phyloP scores from a whole-genome alignment of 2,888 invertebrate genomes.

The Trichogramma dendrolimi region DNA sequence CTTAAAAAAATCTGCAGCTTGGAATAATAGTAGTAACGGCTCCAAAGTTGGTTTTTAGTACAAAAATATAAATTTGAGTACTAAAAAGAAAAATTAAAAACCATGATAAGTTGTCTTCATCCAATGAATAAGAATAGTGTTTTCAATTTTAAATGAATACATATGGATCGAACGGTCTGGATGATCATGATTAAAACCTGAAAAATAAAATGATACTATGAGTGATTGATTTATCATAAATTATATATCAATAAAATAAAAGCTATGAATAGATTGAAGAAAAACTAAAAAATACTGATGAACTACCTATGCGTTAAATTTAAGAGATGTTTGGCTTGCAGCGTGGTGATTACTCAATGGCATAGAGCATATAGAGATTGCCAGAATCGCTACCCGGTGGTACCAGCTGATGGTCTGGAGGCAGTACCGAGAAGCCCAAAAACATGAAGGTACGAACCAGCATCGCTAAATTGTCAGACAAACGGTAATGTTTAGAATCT shows the following conservation, averaged over 20 bases:
- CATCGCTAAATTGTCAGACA: conserved; percentile 57
- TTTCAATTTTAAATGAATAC: no score
- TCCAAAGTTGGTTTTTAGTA: no score
- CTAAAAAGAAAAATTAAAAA: no score
- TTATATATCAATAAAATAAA: background rate
- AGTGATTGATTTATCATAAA: conserved; percentile 13
- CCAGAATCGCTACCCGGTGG: conserved; percentile 64
- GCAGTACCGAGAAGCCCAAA: conserved; percentile 85
- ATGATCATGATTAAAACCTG: conserved; percentile 28
- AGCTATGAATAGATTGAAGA: conserved; percentile 1
- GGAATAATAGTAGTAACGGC: no score
- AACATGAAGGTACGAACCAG: conserved; percentile 95
- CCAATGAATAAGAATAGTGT: no score
- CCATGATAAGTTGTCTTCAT: no score
- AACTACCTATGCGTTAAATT: conserved; percentile 46
- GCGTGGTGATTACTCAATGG: conserved; percentile 51
- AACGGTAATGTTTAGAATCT: conserved; percentile 5
- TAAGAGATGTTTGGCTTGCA: conserved; percentile 37
- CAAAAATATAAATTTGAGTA: no score
- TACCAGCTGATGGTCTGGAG: conserved; percentile 75
- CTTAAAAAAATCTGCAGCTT: no score
- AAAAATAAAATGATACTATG: conserved; percentile 23
- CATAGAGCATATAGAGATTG: conserved; percentile 62
- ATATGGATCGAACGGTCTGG: no score
- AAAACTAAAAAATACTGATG: conserved; percentile 15